phyloP scores from a whole-genome alignment of 1,140 invertebrate genomes.

The Bradynema listronoti region DNA sequence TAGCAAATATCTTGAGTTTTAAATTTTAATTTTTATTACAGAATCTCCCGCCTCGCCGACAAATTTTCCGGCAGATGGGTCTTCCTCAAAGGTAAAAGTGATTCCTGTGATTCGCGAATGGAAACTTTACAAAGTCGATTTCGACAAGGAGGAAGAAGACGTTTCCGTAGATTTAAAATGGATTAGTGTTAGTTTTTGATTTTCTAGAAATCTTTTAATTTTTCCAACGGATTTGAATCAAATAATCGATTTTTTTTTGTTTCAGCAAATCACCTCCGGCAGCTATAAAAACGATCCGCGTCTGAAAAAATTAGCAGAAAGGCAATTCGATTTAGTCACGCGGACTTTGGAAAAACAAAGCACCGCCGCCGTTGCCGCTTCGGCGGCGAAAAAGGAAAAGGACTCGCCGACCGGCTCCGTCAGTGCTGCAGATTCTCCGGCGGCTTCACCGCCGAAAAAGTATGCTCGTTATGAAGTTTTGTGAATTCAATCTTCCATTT shows the following conservation, averaged over 20 bases:
- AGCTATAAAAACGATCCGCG: conserved; percentile 44
- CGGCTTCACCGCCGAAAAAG: background rate
- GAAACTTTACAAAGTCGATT: conserved; percentile 20
- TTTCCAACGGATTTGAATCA: background rate
- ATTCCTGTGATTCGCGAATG: conserved; percentile 28
- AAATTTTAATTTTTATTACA: background rate
- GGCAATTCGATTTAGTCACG: conserved; percentile 41
- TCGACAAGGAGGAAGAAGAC: conserved; percentile 6
- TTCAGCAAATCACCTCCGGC: conserved; percentile 28
- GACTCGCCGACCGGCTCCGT: background rate
- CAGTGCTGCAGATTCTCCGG: conserved; percentile 2
- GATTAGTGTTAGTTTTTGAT: conserved; percentile 31
- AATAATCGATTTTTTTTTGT: conserved; percentile 11
- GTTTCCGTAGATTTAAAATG: conserved; percentile 28
- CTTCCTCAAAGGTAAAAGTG: conserved; percentile 16
- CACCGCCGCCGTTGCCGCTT: too few species aligned
- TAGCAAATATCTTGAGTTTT: background rate
- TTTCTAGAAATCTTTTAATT: background rate
- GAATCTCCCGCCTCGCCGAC: conserved; percentile 31
- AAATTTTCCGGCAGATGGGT: conserved; percentile 3
- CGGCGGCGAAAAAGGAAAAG: too few species aligned
- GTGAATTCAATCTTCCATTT: background rate
- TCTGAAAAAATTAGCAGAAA: conserved; percentile 38
- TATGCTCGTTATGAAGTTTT: background rate
- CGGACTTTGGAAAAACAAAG: conserved; percentile 33